Conservation (phyloP, 2,113 vertebrate genomes). For the Girardinichthys multiradiatus region DNA sequence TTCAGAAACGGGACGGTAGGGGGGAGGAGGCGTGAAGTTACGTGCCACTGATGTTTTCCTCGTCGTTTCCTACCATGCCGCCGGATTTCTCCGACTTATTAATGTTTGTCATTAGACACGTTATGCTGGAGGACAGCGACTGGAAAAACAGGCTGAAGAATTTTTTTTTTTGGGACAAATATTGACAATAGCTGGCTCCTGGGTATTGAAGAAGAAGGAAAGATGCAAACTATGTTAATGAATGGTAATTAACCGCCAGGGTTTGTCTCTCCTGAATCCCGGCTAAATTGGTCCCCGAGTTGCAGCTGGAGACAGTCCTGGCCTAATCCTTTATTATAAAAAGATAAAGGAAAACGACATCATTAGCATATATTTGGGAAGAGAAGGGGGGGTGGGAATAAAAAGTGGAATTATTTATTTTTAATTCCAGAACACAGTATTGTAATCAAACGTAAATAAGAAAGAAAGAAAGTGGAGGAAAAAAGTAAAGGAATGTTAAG, state of each 20-base stretch:
- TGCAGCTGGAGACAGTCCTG: constrained; percentile 82
- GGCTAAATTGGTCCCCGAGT: constrained; percentile 87
- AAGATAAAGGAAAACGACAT: constrained; percentile 86
- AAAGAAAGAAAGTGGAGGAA: constrained; percentile 41
- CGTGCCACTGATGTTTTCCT: constrained; percentile 44
- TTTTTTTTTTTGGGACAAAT: constrained; percentile 82
- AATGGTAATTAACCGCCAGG: constrained; percentile 87
- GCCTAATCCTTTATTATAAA: constrained; percentile 88
- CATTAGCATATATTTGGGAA: constrained; percentile 83
- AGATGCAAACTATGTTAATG: constrained; percentile 88
- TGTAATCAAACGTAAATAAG: constrained; percentile 77
- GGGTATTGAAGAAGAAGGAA: constrained; percentile 79
- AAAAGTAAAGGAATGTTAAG: background rate
- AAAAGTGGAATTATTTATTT: constrained; percentile 81
- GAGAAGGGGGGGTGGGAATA: constrained; percentile 71
- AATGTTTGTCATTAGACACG: constrained; percentile 80
- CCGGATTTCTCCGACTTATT: constrained; percentile 74
- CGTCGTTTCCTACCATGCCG: constrained; percentile 49
- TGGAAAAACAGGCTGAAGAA: constrained; percentile 56
- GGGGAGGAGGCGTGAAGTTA: constrained; percentile 61
- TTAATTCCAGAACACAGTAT: constrained; percentile 79
- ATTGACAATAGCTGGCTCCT: constrained; percentile 82
- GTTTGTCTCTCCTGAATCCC: constrained; percentile 81
- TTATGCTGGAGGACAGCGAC: constrained; percentile 78
- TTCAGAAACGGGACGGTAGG: constrained; percentile 41